Base-by-base conservation (phyloP, 1,140 invertebrate species). In the Sitobion miscanthi region DNA sequence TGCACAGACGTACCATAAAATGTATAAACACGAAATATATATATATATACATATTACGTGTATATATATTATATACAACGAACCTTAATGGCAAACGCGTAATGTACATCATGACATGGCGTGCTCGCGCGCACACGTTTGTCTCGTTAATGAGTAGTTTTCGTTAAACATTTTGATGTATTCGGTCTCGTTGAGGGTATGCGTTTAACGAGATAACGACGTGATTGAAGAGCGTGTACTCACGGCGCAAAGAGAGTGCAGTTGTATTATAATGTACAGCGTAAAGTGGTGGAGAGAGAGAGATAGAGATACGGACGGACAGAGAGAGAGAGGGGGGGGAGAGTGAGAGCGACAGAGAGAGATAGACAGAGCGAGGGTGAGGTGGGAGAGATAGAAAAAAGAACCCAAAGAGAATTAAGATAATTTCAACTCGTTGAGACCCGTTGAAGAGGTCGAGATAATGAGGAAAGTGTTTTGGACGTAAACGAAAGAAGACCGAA, bases 381-480 rank as follows among this genome's bases (percentile, higher is more conserved):
- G 4, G 23, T 2, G 9, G 1, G 7, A 21, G 82, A 38, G 38
- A 42, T 7, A 38, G 35, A 45, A 45, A 85, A 38, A 42, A 45
- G 38, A 86, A 86, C 14, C 23, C 85, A 47, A 47, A 86, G 42
- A 47, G 45, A 86, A 86, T 86, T 86, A 86, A 47, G 85, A 86
- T 86, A 86, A 86, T 47, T 86, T 30, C 23, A 86, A 35, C 49
- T 90, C 47, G 88, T 90, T 20, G 88, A 90, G 35, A n/a, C 49
- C 7, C 49, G 49, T 90, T 38, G 88, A 57, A 90, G 52, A 54
- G 88, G 52, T 90, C n/a, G 21, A 54, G 52, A 90, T 52, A 57
- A 57, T 90, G 88, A 90, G 47, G 52, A 90, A 90, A 90, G 88
- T 90, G 49, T 90, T 90, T 90, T 57, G 23, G 49, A 90, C 88